Evolutionary conservation across 2,113 vertebrate species (phyloP).

Genomic region (Nesoenas mayeri): DNA sequence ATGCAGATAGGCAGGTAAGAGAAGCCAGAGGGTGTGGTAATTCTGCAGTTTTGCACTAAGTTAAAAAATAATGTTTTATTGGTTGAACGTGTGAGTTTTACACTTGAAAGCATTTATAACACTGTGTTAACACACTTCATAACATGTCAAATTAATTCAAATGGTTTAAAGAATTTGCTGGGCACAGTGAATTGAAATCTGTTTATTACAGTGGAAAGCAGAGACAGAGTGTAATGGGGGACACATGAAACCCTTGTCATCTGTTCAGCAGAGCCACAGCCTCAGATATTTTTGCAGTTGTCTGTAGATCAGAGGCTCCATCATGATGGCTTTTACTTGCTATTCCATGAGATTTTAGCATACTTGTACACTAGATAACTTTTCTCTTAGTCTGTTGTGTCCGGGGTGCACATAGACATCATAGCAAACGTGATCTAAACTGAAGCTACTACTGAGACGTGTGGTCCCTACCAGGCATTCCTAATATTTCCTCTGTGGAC

Average conservation of each 20-base stretch:
- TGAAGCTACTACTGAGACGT: background rate
- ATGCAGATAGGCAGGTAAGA: background rate
- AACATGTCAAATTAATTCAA: conserved; percentile 15
- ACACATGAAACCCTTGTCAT: conserved; percentile 38
- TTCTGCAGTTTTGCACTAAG: background rate
- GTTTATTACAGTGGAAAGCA: background rate
- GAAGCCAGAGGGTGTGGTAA: background rate
- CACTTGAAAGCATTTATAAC: background rate
- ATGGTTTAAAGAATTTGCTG: conserved; percentile 31
- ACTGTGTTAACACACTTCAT: background rate
- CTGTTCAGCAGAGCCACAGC: background rate
- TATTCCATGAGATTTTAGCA: background rate
- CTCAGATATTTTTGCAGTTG: conserved; percentile 33
- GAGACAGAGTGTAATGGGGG: background rate
- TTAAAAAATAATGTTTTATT: background rate
- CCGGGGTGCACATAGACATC: background rate
- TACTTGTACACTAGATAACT: background rate
- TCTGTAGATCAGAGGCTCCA: background rate
- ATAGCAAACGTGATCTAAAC: background rate
- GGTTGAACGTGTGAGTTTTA: background rate
- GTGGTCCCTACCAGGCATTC: background rate
- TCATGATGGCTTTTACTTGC: background rate
- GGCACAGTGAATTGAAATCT: background rate
- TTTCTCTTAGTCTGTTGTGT: background rate
- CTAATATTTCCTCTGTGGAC: background rate